phyloP scores from a whole-genome alignment of 2,113 vertebrate genomes.

The Sturnira hondurensis region DNA sequence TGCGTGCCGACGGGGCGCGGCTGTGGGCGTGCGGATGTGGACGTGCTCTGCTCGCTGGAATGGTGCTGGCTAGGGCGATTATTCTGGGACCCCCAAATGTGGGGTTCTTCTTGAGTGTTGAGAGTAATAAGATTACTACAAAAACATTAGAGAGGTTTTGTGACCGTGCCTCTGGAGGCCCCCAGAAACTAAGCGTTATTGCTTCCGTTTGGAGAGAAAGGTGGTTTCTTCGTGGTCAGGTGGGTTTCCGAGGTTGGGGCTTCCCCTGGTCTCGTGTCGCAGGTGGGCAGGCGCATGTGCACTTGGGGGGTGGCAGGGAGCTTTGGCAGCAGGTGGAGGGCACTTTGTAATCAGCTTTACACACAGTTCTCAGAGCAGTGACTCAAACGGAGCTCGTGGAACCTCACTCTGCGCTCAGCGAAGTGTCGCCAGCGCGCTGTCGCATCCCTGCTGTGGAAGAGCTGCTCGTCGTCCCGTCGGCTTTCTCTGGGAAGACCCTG shows the following conservation, averaged over 20 bases:
- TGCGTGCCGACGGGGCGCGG: not conserved
- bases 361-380: not conserved
- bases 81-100: not conserved
- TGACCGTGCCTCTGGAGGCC: not conserved
- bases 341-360: not conserved
- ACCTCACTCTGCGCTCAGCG: not conserved
- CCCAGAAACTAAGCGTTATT: not conserved
- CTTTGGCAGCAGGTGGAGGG: not conserved
- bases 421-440: not conserved
- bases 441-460: not conserved
- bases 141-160: not conserved
- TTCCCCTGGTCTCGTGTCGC: not conserved
- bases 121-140: not conserved
- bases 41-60: not conserved
- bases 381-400: not conserved
- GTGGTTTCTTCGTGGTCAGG: not conserved
- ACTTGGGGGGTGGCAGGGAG: fast-evolving
- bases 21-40: no score
- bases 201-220: not conserved
- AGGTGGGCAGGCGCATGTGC: not conserved
- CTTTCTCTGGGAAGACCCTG: not conserved
- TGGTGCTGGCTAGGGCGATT: not conserved
- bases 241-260: not conserved
- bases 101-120: not conserved
- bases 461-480: no score